These are phyloP conservation scores for Araneus ventricosus DNA, from an alignment of 1,140 invertebrate genomes.

Conservation along the genomic window DNA sequence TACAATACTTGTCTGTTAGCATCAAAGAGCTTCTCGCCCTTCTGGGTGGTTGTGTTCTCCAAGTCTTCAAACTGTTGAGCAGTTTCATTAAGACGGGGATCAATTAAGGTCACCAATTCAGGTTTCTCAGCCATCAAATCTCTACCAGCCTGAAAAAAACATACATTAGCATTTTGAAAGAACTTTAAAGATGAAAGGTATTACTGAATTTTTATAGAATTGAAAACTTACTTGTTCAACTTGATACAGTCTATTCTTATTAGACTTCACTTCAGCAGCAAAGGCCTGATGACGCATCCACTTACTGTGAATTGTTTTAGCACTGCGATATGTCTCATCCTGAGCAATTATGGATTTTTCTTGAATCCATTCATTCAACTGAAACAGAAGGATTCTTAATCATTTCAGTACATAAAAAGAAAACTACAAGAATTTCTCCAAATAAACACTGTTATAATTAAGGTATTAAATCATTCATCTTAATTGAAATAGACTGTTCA, in stretches of 20 bases:
- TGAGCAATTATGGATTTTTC: conserved; percentile 99
- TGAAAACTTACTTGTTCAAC: conserved; percentile 85
- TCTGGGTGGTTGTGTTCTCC: conserved; percentile 96
- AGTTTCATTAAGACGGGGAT: conserved; percentile 94
- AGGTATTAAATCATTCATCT: neutral
- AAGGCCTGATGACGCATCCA: conserved; percentile 99
- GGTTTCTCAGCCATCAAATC: conserved; percentile 96
- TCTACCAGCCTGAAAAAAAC: conserved; percentile 85
- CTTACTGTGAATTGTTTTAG: conserved; percentile 99
- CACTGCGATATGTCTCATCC: conserved; percentile 98
- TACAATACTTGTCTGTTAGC: conserved; percentile 97
- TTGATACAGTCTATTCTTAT: conserved; percentile 96
- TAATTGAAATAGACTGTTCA: neutral
- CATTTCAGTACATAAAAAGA: neutral
- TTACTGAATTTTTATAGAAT: neutral
- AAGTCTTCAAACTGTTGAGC: conserved; percentile 94
- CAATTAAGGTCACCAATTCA: conserved; percentile 93
- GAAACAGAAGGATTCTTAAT: conserved; percentile 56
- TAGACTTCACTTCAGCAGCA: conserved; percentile 98
- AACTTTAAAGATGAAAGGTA: neutral
- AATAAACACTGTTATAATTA: neutral
- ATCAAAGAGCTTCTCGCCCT: conserved; percentile 98
- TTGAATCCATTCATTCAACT: conserved; percentile 95
- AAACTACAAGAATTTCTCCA: neutral
- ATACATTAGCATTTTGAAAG: neutral